phyloP scores from a whole-genome alignment of 2,888 invertebrate genomes.

The Ormyrus labotus region DNA sequence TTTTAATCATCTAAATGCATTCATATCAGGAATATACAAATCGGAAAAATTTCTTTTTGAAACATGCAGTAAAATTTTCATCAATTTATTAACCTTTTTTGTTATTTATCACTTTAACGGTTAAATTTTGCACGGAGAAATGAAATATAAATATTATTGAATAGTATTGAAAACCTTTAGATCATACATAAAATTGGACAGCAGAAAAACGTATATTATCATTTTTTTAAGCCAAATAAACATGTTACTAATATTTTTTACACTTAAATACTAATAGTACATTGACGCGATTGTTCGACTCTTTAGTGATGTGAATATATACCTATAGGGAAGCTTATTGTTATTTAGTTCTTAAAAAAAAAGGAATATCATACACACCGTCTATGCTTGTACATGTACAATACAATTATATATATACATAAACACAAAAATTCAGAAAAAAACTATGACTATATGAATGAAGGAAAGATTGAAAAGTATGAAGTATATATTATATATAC shows the following conservation, averaged over 20 bases:
- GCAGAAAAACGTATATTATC: no score
- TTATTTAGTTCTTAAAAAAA: constrained; percentile 51
- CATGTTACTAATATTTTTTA: background rate
- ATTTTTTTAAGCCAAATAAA: no score
- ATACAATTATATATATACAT: constrained; percentile 35
- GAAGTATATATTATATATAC: constrained; percentile 37
- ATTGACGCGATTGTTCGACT: constrained; percentile 24
- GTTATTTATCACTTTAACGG: no score
- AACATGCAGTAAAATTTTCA: no score
- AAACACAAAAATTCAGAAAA: constrained; percentile 14
- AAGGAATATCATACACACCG: constrained; percentile 33
- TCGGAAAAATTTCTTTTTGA: no score
- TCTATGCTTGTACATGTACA: constrained; percentile 48
- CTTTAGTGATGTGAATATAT: constrained; percentile 12
- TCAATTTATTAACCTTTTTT: no score
- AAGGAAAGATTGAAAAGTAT: constrained; percentile 15
- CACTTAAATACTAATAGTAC: background rate
- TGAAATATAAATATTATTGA: no score
- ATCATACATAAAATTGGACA: no score
- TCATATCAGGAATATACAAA: no score
- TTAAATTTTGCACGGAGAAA: no score
- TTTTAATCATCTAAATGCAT: no score
- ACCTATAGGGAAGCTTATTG: constrained; percentile 42
- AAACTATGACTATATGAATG: constrained; percentile 16
- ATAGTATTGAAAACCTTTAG: no score